Evolutionary conservation across 2,797 vertebrate genomes (phyloP).

Genomic region (Amniataba percoides): DNA sequence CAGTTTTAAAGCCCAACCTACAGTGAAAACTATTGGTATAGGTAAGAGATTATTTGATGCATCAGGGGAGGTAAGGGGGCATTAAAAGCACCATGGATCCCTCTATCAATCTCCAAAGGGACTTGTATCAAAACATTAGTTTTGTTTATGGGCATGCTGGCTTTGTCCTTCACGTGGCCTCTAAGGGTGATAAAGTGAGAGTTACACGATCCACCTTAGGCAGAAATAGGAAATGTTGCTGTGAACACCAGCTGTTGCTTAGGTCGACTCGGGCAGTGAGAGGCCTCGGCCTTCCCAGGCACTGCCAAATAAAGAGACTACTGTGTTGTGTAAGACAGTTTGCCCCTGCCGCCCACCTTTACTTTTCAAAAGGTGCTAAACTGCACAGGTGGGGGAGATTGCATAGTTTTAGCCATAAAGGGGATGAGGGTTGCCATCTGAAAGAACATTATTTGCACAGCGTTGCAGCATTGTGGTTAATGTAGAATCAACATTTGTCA

Average conservation of each 20-base stretch:
- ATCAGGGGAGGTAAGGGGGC: slow-evolving; percentile 12
- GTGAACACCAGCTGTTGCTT: slow-evolving; percentile 91
- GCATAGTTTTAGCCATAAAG: slow-evolving; percentile 76
- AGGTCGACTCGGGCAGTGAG: slow-evolving; percentile 78
- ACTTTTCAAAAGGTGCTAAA: slow-evolving; percentile 75
- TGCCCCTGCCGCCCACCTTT: slow-evolving; percentile 40
- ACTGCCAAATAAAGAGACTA: slow-evolving; percentile 87
- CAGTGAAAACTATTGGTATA: slow-evolving; percentile 5
- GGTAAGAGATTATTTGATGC: slow-evolving; percentile 19
- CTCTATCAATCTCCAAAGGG: slow-evolving; percentile 62
- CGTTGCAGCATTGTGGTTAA: slow-evolving; percentile 76
- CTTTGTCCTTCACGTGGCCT: slow-evolving; percentile 96
- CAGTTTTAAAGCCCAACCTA: slow-evolving; percentile 7
- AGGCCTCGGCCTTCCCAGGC: slow-evolving; percentile 83
- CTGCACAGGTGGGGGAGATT: slow-evolving; percentile 69
- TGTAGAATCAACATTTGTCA: slow-evolving; percentile 87
- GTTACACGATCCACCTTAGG: slow-evolving; percentile 91
- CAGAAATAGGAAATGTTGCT: slow-evolving; percentile 92
- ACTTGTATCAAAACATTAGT: slow-evolving; percentile 90
- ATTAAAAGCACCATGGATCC: slow-evolving; percentile 45
- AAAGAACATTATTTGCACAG: slow-evolving; percentile 86
- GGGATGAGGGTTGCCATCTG: slow-evolving; percentile 76
- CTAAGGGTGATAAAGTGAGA: slow-evolving; percentile 95
- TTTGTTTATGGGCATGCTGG: slow-evolving; percentile 86
- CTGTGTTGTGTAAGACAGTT: slow-evolving; percentile 70